A percentile compares a stretch with the other conserved stretches of the same genome.
Evolutionary conservation across 2,888 invertebrate species (phyloP).

Genomic region (Agrilus biguttatus): DNA sequence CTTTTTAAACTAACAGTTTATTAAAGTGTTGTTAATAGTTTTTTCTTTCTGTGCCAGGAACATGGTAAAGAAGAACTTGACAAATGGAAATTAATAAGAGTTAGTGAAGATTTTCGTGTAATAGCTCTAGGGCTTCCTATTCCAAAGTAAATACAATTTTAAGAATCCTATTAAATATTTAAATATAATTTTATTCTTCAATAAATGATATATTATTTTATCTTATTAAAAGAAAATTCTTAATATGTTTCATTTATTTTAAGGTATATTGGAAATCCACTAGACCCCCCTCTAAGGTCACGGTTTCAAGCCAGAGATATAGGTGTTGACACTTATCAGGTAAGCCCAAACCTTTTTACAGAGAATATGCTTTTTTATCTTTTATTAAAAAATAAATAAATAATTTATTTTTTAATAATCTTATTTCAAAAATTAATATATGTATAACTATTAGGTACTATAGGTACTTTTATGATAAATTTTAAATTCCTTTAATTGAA

Average conservation of each 20-base stretch:
- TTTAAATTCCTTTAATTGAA: too few relatives aligned
- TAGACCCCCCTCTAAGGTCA: conserved; percentile 90
- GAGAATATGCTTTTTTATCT: not conserved
- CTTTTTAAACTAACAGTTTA: not conserved
- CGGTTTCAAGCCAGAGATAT: conserved; percentile 89
- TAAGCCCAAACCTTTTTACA: conserved; percentile 22
- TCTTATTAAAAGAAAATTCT: too few relatives aligned
- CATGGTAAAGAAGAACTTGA: conserved; percentile 67
- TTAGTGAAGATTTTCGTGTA: conserved; percentile 84
- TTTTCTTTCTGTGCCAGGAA: conserved; percentile 39
- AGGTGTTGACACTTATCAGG: conserved; percentile 49
- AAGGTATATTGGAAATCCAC: conserved; percentile 76
- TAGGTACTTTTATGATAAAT: too few relatives aligned
- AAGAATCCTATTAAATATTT: not conserved
- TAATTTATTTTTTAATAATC: too few relatives aligned
- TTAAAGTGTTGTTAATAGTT: conserved; percentile 2
- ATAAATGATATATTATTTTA: not conserved
- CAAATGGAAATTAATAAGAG: conserved; percentile 78
- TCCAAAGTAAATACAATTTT: conserved; percentile 34
- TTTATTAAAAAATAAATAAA: too few relatives aligned
- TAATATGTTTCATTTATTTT: conserved; percentile 2
- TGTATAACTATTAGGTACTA: too few relatives aligned
- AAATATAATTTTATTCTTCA: not conserved
- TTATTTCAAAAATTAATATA: too few relatives aligned
- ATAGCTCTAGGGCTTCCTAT: conserved; percentile 86